Evolutionary conservation across 2,888 invertebrate genomes (phyloP), one percentile per base, ranked within the genome.

Genomic region (Mesorhabditis belari): DNA sequence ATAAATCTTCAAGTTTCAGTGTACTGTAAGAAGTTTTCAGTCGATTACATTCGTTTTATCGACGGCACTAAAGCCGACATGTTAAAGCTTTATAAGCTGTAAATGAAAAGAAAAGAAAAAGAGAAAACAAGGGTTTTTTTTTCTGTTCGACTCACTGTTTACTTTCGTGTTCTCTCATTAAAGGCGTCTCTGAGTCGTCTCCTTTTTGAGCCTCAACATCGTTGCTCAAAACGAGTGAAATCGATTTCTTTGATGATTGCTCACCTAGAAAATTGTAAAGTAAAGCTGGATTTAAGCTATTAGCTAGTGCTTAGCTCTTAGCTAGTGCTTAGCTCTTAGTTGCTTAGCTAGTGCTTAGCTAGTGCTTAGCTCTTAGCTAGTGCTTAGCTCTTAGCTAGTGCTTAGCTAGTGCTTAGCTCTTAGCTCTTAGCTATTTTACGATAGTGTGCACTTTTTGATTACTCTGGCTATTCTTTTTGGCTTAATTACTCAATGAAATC

Each of bases 151-250:
- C 27, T 4, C 49, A 70, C 70, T 67, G 66, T 53, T 70, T 70
- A 25, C 74, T 69, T 60, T 77, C 77, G 29, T 70, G 69, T 19
- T 76, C 77, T 19, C 70, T 69, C 70, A 77, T 73, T 55, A 77
- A 54, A 23, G 77, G 76, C 49, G 73, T 69, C 54, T 72, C 69
- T 27, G 68, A 68, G 55, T 69, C 71, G 57, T 67, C 68, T 25
- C 60, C 52, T 24, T 28, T 59, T 55, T 71, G 73, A 19, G 68
- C 71, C 60, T 77, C 77, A 44, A 76, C 54, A 49, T 77, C 77
- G 54, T 75, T 75, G 19, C 73, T 71, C 58, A 71, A 67, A 4
- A 71, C 71, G 19, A 73, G 66, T 4, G 77, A 77, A 3, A 77
- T 66, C 1, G 77, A 77, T 63, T 77, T 77, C 54, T 74, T 69